Evolutionary conservation across 2,888 invertebrate species (phyloP).

Genomic region (Scaptomyza parva): DNA sequence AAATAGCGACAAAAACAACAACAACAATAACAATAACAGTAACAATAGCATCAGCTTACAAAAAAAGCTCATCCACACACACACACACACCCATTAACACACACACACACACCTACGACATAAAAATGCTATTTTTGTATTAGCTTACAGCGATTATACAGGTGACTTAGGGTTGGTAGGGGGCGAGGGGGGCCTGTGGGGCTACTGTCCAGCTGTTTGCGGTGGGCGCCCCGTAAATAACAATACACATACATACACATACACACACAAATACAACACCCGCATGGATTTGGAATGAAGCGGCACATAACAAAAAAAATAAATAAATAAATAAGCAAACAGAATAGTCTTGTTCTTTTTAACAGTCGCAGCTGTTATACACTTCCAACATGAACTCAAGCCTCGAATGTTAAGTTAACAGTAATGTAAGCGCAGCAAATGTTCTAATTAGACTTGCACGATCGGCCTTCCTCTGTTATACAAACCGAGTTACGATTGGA

Average conservation of each 20-base stretch:
- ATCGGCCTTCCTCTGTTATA: not conserved
- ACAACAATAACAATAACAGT: slow-evolving; percentile 35
- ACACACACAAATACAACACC: slow-evolving; percentile 28
- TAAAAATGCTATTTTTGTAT: slow-evolving; percentile 13
- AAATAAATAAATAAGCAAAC: slow-evolving; percentile 6
- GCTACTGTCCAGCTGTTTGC: slow-evolving; percentile 28
- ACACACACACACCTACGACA: slow-evolving; percentile 21
- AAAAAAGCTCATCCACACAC: slow-evolving; percentile 36
- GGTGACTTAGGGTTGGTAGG: too few relatives aligned
- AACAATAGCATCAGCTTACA: slow-evolving; percentile 30
- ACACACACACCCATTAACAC: not conserved
- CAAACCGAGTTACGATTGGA: not conserved
- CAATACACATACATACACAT: slow-evolving; percentile 12
- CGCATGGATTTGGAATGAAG: slow-evolving; percentile 28
- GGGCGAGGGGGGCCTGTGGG: not conserved
- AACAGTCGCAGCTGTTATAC: slow-evolving; percentile 3
- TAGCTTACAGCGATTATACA: slow-evolving; percentile 42
- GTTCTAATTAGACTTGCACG: not conserved
- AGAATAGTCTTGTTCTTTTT: not conserved
- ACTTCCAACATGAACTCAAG: slow-evolving; percentile 1
- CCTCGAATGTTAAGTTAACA: not conserved
- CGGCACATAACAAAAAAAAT: slow-evolving; percentile 4
- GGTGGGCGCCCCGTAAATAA: slow-evolving; percentile 38
- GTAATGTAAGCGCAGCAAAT: not conserved
- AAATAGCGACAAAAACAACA: slow-evolving; percentile 19